These are phyloP conservation scores for Stenodera caucasica DNA, from an alignment of 2,888 invertebrate species.

Conservation along the genomic window DNA sequence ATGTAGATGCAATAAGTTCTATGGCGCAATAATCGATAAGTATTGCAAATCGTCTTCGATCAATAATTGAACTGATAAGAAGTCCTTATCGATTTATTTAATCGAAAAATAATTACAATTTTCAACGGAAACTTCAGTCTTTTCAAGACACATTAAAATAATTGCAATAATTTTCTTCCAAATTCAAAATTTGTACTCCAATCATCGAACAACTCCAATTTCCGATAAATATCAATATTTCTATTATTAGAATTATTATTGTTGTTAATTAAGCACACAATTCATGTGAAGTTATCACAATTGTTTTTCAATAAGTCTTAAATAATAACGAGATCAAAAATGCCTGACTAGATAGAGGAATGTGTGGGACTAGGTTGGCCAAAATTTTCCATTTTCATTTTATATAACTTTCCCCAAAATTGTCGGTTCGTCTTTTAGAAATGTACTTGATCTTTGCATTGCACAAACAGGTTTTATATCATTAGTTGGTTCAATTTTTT, in stretches of 20 bases:
- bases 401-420: constrained; percentile 57
- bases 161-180: background rate
- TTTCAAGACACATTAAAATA: background rate
- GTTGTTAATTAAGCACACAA: background rate
- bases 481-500: constrained; percentile 8
- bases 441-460: constrained; percentile 71
- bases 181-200: background rate
- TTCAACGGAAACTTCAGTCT: background rate
- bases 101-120: background rate
- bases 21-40: background rate
- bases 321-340: constrained; percentile 37
- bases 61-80: background rate
- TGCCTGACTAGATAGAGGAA: constrained; percentile 41
- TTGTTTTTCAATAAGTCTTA: constrained; percentile 16
- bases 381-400: constrained; percentile 21
- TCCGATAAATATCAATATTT: background rate
- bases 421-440: constrained; percentile 74
- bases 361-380: constrained; percentile 30
- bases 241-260: background rate
- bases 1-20: background rate
- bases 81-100: background rate
- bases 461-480: constrained; percentile 30
- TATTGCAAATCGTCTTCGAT: background rate
- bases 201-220: background rate
- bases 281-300: constrained; percentile 27